Evolutionary conservation across 2,113 vertebrate genomes (phyloP), one percentile per base, ranked within the genome.

Genomic region (Forbesichthys agassizii): DNA sequence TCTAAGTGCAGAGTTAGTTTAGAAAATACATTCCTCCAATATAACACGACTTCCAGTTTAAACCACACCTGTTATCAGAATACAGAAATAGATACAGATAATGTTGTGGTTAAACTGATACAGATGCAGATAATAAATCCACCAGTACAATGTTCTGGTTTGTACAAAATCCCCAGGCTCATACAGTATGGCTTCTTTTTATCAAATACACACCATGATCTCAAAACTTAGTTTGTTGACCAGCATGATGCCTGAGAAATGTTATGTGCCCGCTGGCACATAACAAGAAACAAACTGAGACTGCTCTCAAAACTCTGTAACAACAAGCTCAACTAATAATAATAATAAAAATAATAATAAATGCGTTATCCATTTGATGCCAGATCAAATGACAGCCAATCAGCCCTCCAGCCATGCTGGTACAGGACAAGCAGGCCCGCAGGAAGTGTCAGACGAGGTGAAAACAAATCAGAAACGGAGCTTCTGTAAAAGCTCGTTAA

Each of bases 401-500:
- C 54, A 14, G 13, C 10, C 13, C 9, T 79, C 54, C 56, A 33
- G 4, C 18, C 18, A n/a, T 11, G 18, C 5, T 14, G 13, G 54
- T 20, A 16, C 4, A n/a, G n/a, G 73, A 66, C 70, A 75, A 55
- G 33, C 20, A 55, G 42, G n/a, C 48, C 53, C 61, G 14, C 13
- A 70, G 56, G 59, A 66, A 73, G 47, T 81, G 82, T 79, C 75
- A 66, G 7, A 71, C 74, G 70, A 79, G 66, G 78, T 27, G 72
- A 83, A 86, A 76, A 78, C 81, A 82, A 86, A 78, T 14, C 33
- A 16, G 64, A 79, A 81, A 70, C 56, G 51, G 66, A 84, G 68
- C 73, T 78, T 79, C 73, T 77, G 66, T 62, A 78, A 86, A 87
- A 87, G 69, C 82, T 85, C 3, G 73, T 88, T 90, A 81, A 86